Conservation (phyloP, 2,113 vertebrate genomes). For the Carettochelys insculpta region DNA sequence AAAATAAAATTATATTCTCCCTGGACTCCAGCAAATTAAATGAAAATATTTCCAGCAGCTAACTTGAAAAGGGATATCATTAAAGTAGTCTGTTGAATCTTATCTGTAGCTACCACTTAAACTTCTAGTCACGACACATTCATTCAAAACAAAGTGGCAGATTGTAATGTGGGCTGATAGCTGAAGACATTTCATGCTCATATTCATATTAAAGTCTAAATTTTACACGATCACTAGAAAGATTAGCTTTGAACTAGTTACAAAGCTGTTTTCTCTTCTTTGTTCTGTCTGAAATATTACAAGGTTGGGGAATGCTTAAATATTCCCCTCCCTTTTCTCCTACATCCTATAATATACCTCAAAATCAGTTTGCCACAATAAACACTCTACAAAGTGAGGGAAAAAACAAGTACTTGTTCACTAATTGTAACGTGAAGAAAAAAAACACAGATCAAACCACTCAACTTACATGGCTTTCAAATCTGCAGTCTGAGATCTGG, state of each 20-base stretch:
- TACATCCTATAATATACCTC: conserved; percentile 8
- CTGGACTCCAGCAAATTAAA: conserved; percentile 58
- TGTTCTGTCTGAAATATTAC: conserved; percentile 43
- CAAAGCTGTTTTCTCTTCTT: conserved; percentile 46
- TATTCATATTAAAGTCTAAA: conserved; percentile 52
- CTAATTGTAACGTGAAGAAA: neutral
- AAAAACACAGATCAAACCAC: neutral
- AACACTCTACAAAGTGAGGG: neutral
- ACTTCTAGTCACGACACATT: conserved; percentile 64
- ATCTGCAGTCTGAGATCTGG: conserved; percentile 4
- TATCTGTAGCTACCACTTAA: conserved; percentile 66
- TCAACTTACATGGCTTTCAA: conserved; percentile 1
- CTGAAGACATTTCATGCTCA: conserved; percentile 50
- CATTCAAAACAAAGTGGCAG: conserved; percentile 71
- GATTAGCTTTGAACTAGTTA: conserved; percentile 59
- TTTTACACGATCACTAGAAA: conserved; percentile 47
- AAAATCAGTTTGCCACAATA: conserved; percentile 36
- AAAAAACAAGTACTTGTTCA: conserved; percentile 2
- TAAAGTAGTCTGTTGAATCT: conserved; percentile 64
- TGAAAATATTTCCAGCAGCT: conserved; percentile 66
- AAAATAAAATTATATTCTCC: conserved; percentile 62
- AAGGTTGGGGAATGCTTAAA: conserved; percentile 15
- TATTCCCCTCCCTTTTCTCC: neutral
- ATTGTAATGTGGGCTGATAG: conserved; percentile 63
- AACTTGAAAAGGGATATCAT: conserved; percentile 60